Evolutionary conservation across 2,888 invertebrate genomes (phyloP), one percentile per base, ranked within the genome.

Genomic region (Tiliacea citrago): DNA sequence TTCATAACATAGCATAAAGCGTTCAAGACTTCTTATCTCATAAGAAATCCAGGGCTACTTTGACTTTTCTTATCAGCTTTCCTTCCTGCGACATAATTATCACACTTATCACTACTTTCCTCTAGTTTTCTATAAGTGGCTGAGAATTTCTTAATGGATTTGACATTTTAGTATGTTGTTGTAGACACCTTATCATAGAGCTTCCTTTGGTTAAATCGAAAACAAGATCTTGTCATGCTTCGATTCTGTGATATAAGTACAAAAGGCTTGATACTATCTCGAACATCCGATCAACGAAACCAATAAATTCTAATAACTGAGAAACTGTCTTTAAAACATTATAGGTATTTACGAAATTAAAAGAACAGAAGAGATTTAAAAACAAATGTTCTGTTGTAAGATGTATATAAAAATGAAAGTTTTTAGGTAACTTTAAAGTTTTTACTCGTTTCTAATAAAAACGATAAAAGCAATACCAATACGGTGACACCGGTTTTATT

Each of bases 41-140:
- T 29, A 62, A 49, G 9, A 35, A 49, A 47, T 12, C 42, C 21
- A 53, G 39, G 18, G 6, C 21, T 10, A 39, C n/a, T n/a, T 29
- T 8, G 18, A 45, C 45, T 71, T 78, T 66, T 61, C 81, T 61
- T 76, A 74, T 49, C n/a, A 71, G 45, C 68, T 80, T 81, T 81
- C 80, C 13, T 77, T 72, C 65, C 77, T 61, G 68, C 66, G 47
- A 65, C 49, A 35, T 68, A 65, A 66, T 76, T 57, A 68, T 60
- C 39, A 24, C 42, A 42, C 62, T 60, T 66, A 53, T 71, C 29
- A 57, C 24, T 42, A 13, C 51, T 81, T 80, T 61, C 62, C 60
- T 76, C 29, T 42, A n/a, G 21, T 68, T 76, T 71, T 24, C 58
- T 67, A 47, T 16, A 21, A n/a, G 10, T 13, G 13, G 8, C 45